These are phyloP conservation scores for Cynopterus brachyotis DNA, from an alignment of 2,113 vertebrate species.

Conservation along the genomic window DNA sequence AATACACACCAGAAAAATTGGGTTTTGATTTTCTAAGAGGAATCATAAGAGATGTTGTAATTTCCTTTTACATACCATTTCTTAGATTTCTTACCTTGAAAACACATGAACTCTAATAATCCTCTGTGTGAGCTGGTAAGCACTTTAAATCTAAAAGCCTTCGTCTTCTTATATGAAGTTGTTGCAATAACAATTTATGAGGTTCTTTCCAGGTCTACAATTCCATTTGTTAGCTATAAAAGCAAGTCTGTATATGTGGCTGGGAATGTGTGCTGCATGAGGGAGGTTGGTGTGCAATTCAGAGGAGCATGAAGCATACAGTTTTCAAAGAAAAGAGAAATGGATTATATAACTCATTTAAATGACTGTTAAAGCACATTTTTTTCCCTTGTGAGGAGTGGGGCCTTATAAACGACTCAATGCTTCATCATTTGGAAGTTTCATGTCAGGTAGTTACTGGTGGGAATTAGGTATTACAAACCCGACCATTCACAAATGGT, in stretches of 20 bases:
- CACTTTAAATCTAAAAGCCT: background rate
- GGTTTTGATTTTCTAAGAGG: background rate
- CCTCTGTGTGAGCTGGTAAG: background rate
- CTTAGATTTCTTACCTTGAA: background rate
- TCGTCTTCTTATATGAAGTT: background rate
- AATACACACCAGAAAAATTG: background rate
- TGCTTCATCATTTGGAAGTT: constrained; percentile 53
- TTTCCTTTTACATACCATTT: background rate
- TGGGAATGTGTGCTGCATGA: fast-evolving
- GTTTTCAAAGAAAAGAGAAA: constrained; percentile 47
- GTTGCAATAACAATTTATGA: background rate
- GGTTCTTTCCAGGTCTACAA: background rate
- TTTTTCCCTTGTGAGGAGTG: background rate
- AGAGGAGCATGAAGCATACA: background rate
- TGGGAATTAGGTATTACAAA: constrained; percentile 56
- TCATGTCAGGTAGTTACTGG: constrained; percentile 28
- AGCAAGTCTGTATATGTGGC: background rate
- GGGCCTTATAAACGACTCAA: constrained; percentile 36
- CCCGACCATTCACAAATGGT: background rate
- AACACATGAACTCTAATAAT: background rate
- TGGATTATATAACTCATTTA: constrained; percentile 37
- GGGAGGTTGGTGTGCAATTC: background rate
- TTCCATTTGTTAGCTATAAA: background rate
- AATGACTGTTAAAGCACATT: background rate
- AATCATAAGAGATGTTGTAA: background rate